Conservation (phyloP, 2,113 vertebrate species). For the Kryptolebias marmoratus region DNA sequence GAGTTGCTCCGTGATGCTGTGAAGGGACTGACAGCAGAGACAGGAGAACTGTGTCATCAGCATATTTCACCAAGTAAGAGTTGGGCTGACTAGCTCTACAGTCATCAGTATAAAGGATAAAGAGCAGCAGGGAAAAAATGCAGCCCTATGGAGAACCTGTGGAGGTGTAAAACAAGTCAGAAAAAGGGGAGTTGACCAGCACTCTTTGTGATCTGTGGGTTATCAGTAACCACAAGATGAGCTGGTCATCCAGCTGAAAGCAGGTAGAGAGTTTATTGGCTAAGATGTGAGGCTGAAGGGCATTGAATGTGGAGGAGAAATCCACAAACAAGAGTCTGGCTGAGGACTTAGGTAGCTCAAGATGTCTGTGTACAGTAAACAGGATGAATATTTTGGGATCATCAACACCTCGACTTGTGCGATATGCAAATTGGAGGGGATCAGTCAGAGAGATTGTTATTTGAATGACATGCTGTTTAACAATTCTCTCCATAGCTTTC, state of each 20-base stretch:
- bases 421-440: background rate
- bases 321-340: background rate
- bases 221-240: background rate
- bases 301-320: background rate
- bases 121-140: background rate
- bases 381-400: background rate
- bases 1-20: background rate
- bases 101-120: background rate
- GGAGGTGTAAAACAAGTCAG: background rate
- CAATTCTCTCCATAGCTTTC: background rate
- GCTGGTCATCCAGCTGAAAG: background rate
- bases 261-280: background rate
- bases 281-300: background rate
- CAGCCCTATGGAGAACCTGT: background rate
- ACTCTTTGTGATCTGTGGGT: background rate
- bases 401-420: background rate
- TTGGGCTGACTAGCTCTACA: background rate
- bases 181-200: background rate
- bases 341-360: background rate
- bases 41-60: background rate
- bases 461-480: background rate
- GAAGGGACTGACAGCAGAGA: background rate
- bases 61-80: background rate
- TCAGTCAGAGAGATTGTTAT: background rate
- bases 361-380: background rate